phyloP scores from a whole-genome alignment of 2,113 vertebrate species.

The Fregata magnificens region DNA sequence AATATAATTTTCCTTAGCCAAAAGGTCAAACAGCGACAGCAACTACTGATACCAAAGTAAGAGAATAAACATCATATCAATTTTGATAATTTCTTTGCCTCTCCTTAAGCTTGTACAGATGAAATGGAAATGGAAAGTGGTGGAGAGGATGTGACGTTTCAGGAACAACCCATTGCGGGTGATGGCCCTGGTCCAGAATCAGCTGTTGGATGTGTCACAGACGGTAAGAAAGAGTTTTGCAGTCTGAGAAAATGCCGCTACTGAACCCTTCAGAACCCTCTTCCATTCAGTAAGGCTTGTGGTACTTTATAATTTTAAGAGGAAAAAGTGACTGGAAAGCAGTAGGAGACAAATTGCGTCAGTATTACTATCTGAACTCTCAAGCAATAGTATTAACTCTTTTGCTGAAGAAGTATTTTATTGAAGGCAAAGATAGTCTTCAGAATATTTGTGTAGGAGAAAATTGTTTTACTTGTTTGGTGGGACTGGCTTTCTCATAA shows the following conservation, averaged over 20 bases:
- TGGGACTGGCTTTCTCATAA: background rate
- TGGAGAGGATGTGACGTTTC: slow-evolving; percentile 48
- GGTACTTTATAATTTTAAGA: background rate
- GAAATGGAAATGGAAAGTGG: slow-evolving; percentile 71
- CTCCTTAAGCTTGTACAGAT: slow-evolving; percentile 65
- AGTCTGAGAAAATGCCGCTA: background rate
- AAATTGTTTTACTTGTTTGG: background rate
- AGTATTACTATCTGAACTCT: background rate
- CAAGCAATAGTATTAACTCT: background rate
- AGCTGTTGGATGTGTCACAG: slow-evolving; percentile 53
- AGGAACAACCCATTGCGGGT: slow-evolving; percentile 33
- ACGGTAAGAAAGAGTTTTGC: slow-evolving; percentile 63
- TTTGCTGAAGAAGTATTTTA: background rate
- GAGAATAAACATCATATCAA: background rate
- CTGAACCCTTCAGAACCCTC: background rate
- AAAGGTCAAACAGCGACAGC: background rate
- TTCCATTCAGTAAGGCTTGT: background rate
- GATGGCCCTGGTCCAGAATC: slow-evolving; percentile 21
- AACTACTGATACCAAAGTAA: background rate
- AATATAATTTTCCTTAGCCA: background rate
- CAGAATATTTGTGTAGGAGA: background rate
- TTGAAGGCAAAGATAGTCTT: background rate
- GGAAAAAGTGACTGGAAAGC: background rate
- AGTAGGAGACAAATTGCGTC: background rate
- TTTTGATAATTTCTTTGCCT: slow-evolving; percentile 19